Base-by-base conservation (phyloP, 2,888 invertebrate species). In the Xylota segnis region DNA sequence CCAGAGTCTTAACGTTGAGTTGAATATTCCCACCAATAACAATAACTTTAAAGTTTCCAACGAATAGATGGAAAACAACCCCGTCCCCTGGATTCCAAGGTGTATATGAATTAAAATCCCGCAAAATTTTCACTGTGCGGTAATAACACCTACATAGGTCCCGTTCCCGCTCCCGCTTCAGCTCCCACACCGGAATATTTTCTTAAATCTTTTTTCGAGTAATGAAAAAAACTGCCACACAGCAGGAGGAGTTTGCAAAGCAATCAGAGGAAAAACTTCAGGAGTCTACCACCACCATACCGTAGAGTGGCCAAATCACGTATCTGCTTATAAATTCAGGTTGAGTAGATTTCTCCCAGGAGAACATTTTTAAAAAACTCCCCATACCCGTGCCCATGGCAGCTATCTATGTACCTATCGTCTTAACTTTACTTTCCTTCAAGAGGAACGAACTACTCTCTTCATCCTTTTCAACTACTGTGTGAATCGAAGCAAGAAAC, bases 281-380 rank as follows among this genome's bases (percentile, higher is more conserved):
- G 27, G 66, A 65, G 61, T 66, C 52, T 58, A 78, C 47, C 47
- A 6, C 65, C 9, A 9, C 3, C 37, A 37, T 5, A 34, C 7
- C 34, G 34, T 37, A 54, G 66, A 79, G 70, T 82, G 82, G 86
- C 82, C 86, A 86, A 86, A 86, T 82, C 86, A 86, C 86, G 82
- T 86, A 77, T 54, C 86, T 86, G 76, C 81, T 86, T 86, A 86
- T 72, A 82, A 77, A 86, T 86, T 86, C 86, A 82, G 72, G 61
- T 82, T 82, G 86, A 82, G 86, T 86, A 82, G 83, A 68, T 77
- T 72, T 77, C 66, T 45, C 76, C 68, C 82, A 76, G 72, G 82
- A 72, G 86, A 86, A 71, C 32, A 43, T 58, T 54, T 37, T 58
- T 78, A 16, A 14, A 47, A 61, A 68, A 47, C 43, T 40, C 56